phyloP scores from a whole-genome alignment of 2,888 invertebrate genomes.

The Syrphus vitripennis region DNA sequence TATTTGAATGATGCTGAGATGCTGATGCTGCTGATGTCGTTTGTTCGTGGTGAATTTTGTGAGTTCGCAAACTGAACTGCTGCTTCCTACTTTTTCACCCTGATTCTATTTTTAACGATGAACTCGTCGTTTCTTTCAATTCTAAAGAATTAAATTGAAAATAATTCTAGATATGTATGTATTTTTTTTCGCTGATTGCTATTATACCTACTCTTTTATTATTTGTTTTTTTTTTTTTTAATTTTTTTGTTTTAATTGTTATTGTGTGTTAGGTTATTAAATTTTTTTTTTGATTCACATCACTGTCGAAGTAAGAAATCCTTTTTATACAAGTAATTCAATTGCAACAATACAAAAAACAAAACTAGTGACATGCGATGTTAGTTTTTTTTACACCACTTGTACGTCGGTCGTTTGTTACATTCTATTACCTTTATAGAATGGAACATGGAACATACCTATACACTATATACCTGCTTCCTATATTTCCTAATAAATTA shows the following conservation, averaged over 20 bases:
- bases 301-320: background rate
- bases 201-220: background rate
- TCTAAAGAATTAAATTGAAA: constrained; percentile 62
- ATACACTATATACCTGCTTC: no score
- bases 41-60: constrained; percentile 56
- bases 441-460: background rate
- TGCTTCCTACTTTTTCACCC: constrained; percentile 70
- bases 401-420: no score
- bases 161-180: constrained; percentile 37
- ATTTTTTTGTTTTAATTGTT: constrained; percentile 39
- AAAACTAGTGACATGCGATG: constrained; percentile 4
- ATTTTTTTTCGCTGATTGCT: constrained; percentile 6
- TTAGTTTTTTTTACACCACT: background rate
- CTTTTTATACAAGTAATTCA: background rate
- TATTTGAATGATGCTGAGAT: constrained; percentile 29
- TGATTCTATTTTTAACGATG: constrained; percentile 72
- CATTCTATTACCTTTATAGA: background rate
- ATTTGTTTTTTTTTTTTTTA: constrained; percentile 44
- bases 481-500: constrained; percentile 5
- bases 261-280: background rate
- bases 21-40: constrained; percentile 21
- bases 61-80: constrained; percentile 53
- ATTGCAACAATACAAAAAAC: background rate
- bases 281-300: constrained; percentile 5
- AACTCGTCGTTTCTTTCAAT: constrained; percentile 71